Evolutionary conservation across 2,797 vertebrate species (phyloP).

Genomic region (Acipenser transmontanus): DNA sequence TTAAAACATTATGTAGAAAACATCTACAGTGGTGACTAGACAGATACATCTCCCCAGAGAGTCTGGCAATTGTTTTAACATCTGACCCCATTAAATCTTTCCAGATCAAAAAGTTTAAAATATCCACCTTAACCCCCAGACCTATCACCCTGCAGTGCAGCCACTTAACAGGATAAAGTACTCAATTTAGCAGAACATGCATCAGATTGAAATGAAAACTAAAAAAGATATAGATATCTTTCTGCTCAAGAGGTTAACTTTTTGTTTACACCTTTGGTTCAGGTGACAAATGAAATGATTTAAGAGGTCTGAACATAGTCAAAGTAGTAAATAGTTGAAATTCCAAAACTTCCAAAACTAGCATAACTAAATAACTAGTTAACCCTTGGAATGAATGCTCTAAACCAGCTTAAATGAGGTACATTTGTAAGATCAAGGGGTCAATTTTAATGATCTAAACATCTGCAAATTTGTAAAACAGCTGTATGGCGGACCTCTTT

Average conservation of each 20-base stretch:
- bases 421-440: too few relatives aligned
- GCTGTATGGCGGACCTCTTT: too few relatives aligned
- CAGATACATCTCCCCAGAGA: conserved; percentile 1
- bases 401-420: too few relatives aligned
- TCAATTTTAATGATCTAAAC: too few relatives aligned
- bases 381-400: too few relatives aligned
- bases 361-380: too few relatives aligned
- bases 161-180: neutral
- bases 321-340: too few relatives aligned
- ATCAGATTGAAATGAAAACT: neutral
- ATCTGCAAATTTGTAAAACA: too few relatives aligned
- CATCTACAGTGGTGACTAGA: conserved; percentile 18
- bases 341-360: too few relatives aligned
- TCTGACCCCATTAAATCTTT: conserved; percentile 36
- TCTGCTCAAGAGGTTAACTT: neutral
- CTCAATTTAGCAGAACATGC: neutral
- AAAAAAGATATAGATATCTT: neutral
- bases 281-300: conserved; percentile 3
- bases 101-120: conserved; percentile 38
- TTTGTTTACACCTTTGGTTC: conserved; percentile 1
- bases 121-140: conserved; percentile 23
- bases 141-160: neutral
- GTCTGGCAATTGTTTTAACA: conserved; percentile 31
- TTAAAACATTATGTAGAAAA: too few relatives aligned
- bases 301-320: neutral